Conservation (phyloP, 2,113 vertebrate species). For the Thunnus maccoyii region DNA sequence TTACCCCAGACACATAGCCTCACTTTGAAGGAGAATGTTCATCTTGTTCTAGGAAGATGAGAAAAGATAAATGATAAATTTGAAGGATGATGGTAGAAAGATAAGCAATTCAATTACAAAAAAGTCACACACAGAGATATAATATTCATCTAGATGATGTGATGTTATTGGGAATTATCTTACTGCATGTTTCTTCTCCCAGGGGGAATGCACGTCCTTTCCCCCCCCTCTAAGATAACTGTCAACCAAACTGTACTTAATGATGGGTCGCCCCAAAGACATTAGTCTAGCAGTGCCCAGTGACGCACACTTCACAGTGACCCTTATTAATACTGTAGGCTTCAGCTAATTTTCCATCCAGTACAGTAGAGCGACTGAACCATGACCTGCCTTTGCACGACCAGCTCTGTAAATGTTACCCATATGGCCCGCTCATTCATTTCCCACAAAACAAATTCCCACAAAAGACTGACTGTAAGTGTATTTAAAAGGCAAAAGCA, state of each 20-base stretch:
- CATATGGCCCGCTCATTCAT: constrained; percentile 77
- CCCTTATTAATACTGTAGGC: constrained; percentile 72
- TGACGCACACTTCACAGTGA: constrained; percentile 62
- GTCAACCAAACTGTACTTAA: constrained; percentile 58
- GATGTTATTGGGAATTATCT: not conserved
- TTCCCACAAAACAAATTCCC: constrained; percentile 81
- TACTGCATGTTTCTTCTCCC: not conserved
- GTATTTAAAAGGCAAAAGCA: constrained; percentile 84
- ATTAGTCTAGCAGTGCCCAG: constrained; percentile 52
- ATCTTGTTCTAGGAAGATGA: no score
- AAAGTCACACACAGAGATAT: not conserved
- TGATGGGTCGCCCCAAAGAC: constrained; percentile 53
- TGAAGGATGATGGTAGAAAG: not conserved
- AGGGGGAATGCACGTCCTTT: not conserved
- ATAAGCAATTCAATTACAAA: not conserved
- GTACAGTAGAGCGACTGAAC: constrained; percentile 77
- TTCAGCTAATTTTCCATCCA: constrained; percentile 76
- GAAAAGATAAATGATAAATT: constrained; percentile 7
- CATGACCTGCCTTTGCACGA: constrained; percentile 70
- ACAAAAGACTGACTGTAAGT: constrained; percentile 79
- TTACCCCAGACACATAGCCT: no score
- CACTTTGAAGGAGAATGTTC: no score
- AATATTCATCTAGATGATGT: not conserved
- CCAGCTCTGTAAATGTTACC: constrained; percentile 80
- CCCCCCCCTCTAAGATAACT: constrained; percentile 31